Conservation (phyloP, 2,113 vertebrate genomes). For the Gadus macrocephalus region DNA sequence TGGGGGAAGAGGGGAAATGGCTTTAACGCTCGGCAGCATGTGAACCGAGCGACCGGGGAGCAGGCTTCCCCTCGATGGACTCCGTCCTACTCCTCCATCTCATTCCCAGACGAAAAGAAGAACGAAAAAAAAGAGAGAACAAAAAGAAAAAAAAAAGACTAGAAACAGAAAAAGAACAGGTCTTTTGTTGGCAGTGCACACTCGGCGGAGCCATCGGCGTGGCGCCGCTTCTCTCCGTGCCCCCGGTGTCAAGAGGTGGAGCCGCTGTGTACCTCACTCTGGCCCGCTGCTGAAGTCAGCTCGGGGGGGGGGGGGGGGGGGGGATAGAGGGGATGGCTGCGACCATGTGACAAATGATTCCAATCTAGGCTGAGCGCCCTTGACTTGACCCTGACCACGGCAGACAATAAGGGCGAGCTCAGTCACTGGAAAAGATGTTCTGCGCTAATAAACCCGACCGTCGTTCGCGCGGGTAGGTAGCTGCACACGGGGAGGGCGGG, state of each 20-base stretch:
- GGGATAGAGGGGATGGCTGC: slow-evolving; percentile 42
- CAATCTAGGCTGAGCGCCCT: slow-evolving; percentile 98
- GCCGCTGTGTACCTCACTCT: slow-evolving; percentile 83
- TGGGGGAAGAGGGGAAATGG: slow-evolving; percentile 61
- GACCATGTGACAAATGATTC: slow-evolving; percentile 99
- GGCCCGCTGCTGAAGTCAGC: slow-evolving; percentile 93
- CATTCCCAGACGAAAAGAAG: slow-evolving; percentile 46
- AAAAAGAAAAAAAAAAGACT: background rate
- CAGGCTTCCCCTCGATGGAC: slow-evolving; percentile 45
- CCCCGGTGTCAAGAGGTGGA: slow-evolving; percentile 87
- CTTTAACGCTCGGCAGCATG: slow-evolving; percentile 77
- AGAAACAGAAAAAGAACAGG: slow-evolving; percentile 34
- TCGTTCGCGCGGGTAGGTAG: slow-evolving; percentile 72
- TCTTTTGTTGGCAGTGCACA: slow-evolving; percentile 72
- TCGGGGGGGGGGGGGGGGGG: slow-evolving; percentile 65
- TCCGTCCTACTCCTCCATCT: slow-evolving; percentile 47
- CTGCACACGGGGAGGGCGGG: slow-evolving; percentile 60
- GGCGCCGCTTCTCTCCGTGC: slow-evolving; percentile 75
- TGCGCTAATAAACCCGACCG: slow-evolving; percentile 97
- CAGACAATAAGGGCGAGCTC: slow-evolving; percentile 97
- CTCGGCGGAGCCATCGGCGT: no score
- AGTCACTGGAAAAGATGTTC: slow-evolving; percentile 99
- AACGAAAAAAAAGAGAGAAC: slow-evolving; percentile 26
- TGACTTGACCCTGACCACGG: slow-evolving; percentile 98
- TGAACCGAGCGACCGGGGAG: slow-evolving; percentile 73